A percentile compares a stretch with the other conserved stretches of the same genome.
phyloP scores from a whole-genome alignment of 2,113 vertebrate species.

The Mormoops blainvillei region DNA sequence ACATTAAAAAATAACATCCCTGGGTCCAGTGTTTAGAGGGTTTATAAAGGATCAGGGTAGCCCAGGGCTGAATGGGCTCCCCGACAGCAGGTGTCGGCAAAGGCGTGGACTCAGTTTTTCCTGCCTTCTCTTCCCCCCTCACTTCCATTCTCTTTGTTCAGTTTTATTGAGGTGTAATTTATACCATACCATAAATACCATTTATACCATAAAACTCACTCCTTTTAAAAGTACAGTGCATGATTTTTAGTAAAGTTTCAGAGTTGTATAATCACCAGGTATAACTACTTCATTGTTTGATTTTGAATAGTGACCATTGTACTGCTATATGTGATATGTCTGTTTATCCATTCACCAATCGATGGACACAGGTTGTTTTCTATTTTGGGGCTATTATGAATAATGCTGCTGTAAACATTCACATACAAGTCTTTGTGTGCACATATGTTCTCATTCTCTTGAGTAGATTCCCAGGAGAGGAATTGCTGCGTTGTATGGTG shows the following conservation, averaged over 20 bases:
- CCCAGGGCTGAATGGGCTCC: accelerated
- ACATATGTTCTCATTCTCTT: background rate
- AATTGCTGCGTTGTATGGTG: background rate
- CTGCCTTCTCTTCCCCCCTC: background rate
- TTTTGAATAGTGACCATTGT: background rate
- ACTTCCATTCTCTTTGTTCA: background rate
- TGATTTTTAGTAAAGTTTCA: background rate
- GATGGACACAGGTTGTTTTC: background rate
- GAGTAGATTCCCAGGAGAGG: background rate
- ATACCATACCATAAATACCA: no score
- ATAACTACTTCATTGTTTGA: background rate
- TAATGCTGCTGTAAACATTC: background rate
- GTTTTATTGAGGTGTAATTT: background rate
- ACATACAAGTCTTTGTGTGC: background rate
- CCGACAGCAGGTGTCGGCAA: background rate
- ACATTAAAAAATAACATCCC: background rate
- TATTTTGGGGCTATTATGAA: background rate
- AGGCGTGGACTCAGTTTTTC: background rate
- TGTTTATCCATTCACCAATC: background rate
- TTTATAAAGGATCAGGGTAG: background rate
- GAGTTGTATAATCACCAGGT: background rate
- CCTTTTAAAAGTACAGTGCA: background rate
- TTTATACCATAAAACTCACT: background rate
- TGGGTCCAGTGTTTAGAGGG: background rate
- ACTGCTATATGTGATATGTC: background rate